Percentiles rank a stretch among this genome's conserved stretches.
Conservation (phyloP, 2,113 vertebrate genomes). For the Hirundichthys speculiger region DNA sequence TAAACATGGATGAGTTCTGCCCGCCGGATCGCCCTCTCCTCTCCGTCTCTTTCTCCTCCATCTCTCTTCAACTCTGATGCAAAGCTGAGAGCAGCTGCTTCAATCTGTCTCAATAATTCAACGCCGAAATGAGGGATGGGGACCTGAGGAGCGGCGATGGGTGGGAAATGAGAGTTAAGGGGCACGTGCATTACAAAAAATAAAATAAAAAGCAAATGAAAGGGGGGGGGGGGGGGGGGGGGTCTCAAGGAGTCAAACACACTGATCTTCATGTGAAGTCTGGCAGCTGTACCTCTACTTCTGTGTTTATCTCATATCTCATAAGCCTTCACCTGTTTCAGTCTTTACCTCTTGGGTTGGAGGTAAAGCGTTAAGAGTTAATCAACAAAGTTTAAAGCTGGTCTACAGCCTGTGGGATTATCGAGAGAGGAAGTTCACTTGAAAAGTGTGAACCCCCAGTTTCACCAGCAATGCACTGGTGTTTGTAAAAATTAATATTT, state of each 20-base stretch:
- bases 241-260: no score
- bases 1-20: constrained; percentile 80
- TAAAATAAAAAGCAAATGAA: no score
- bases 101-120: constrained; percentile 80
- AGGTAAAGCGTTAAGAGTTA: no score
- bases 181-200: neutral
- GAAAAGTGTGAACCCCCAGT: no score
- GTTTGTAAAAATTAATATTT: neutral
- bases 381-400: no score
- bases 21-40: constrained; percentile 48
- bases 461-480: neutral
- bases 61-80: constrained; percentile 55
- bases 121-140: constrained; percentile 55
- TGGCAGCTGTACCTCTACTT: neutral
- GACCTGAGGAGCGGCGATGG: neutral
- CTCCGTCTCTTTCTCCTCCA: constrained; percentile 30
- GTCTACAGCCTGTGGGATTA: no score
- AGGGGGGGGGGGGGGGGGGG: no score
- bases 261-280: constrained; percentile 27
- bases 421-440: no score
- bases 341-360: no score
- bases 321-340: no score
- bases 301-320: no score
- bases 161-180: constrained; percentile 44
- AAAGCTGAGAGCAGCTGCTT: constrained; percentile 72